Percentiles rank a stretch among this genome's conserved stretches.
phyloP scores from a whole-genome alignment of 2,888 invertebrate species.

The Resseliella maxima region DNA sequence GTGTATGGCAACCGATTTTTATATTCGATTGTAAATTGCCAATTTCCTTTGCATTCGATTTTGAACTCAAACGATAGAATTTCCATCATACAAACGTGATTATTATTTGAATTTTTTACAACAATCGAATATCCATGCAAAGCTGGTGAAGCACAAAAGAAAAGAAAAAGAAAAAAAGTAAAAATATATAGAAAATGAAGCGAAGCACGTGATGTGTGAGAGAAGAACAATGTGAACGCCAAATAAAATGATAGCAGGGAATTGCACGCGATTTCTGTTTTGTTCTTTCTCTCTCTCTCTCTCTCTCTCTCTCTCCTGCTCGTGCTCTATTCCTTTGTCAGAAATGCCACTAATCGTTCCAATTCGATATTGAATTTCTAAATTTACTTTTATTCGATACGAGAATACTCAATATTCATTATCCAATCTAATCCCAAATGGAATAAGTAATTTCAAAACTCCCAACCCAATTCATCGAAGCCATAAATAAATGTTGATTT shows the following conservation, averaged over 20 bases:
- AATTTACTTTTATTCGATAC: too few relatives aligned
- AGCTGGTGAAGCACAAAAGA: too few relatives aligned
- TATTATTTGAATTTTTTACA: constrained; percentile 28
- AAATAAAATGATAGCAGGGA: neutral
- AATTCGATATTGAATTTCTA: too few relatives aligned
- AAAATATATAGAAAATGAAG: neutral
- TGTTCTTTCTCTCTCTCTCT: neutral
- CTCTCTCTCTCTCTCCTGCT: too few relatives aligned
- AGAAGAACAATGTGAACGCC: neutral
- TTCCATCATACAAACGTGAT: neutral
- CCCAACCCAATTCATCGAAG: constrained; percentile 20
- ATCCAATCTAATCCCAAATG: neutral
- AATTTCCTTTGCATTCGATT: neutral
- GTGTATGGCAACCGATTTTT: too few relatives aligned
- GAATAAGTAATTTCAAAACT: neutral
- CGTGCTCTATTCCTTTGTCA: too few relatives aligned
- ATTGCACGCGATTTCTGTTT: neutral
- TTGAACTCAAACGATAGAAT: neutral
- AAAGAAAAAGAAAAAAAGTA: neutral
- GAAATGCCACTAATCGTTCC: too few relatives aligned
- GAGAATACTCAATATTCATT: neutral
- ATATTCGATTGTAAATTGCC: neutral
- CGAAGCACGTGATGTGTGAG: neutral
- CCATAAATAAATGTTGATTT: too few relatives aligned
- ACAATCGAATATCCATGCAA: neutral